Conservation (phyloP, 2,888 invertebrate genomes). For the Drosophila atripex region DNA sequence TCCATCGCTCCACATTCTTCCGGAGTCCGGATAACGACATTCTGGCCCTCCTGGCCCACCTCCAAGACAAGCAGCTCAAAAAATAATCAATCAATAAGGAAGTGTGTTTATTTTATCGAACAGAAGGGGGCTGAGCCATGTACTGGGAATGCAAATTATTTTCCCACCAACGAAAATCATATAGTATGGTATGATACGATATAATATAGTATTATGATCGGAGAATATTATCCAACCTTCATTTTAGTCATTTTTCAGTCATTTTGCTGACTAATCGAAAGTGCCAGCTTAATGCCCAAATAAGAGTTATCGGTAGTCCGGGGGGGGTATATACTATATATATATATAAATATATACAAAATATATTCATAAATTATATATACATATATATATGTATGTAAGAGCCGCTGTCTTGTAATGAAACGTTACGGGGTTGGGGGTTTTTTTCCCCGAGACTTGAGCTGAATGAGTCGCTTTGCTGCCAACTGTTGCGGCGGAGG, state of each 20-base stretch:
- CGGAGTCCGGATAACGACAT: background rate
- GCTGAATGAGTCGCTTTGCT: constrained; percentile 27
- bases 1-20: constrained; percentile 12
- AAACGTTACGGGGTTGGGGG: constrained; percentile 26
- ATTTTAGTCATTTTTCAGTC: background rate
- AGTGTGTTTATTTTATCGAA: background rate
- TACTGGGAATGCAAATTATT: constrained; percentile 24
- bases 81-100: constrained; percentile 33
- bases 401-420: constrained; percentile 18
- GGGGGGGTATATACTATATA: background rate
- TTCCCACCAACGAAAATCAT: constrained; percentile 6
- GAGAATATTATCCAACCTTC: too few relatives aligned
- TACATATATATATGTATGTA: background rate
- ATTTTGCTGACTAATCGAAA: constrained; percentile 66
- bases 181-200: too few relatives aligned
- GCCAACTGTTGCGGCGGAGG: constrained; percentile 21
- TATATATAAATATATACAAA: background rate
- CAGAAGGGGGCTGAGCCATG: background rate
- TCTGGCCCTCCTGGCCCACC: background rate
- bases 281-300: constrained; percentile 24
- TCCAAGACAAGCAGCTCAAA: constrained; percentile 29
- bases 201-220: too few relatives aligned
- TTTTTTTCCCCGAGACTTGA: constrained; percentile 17
- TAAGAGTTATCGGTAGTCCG: constrained; percentile 14
- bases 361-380: too few relatives aligned